Evolutionary conservation across 2,888 invertebrate genomes (phyloP).

Genomic region (Drosophila hamatofila): DNA sequence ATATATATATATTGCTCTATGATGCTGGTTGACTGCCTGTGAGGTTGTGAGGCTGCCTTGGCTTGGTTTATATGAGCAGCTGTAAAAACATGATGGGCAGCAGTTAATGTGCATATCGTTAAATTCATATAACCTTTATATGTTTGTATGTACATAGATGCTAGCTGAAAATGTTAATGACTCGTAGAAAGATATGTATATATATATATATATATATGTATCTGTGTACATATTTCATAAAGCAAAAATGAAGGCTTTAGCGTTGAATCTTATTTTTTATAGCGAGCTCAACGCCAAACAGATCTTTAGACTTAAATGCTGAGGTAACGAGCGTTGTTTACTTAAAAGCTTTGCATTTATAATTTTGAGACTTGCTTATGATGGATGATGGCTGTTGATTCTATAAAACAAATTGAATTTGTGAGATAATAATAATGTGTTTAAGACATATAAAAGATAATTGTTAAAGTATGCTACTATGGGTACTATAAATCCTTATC

Average conservation of each 20-base stretch:
- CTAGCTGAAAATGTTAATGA: constrained; percentile 30
- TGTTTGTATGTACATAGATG: background rate
- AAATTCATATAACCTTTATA: constrained; percentile 27
- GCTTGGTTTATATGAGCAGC: constrained; percentile 36
- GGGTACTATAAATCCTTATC: too few species aligned
- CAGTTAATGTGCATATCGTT: constrained; percentile 38
- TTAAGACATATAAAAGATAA: background rate
- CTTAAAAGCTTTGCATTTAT: background rate
- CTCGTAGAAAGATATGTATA: background rate
- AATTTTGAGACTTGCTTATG: background rate
- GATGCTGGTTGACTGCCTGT: constrained; percentile 12
- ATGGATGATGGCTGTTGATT: background rate
- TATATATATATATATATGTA: background rate
- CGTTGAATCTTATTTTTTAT: background rate
- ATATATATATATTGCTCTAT: constrained; percentile 1
- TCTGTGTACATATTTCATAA: background rate
- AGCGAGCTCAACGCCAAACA: too few species aligned
- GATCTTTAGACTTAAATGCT: background rate
- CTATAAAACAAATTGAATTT: background rate
- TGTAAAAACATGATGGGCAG: constrained; percentile 46
- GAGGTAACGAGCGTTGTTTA: background rate
- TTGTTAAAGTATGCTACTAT: too few species aligned
- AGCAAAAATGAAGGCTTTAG: background rate
- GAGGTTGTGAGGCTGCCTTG: background rate
- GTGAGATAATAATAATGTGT: background rate